Evolutionary conservation across 53 echinoderm and acorn worm genomes (phyloP), one percentile per base, ranked within the genome.

Genomic region (Luidia sarsii): DNA sequence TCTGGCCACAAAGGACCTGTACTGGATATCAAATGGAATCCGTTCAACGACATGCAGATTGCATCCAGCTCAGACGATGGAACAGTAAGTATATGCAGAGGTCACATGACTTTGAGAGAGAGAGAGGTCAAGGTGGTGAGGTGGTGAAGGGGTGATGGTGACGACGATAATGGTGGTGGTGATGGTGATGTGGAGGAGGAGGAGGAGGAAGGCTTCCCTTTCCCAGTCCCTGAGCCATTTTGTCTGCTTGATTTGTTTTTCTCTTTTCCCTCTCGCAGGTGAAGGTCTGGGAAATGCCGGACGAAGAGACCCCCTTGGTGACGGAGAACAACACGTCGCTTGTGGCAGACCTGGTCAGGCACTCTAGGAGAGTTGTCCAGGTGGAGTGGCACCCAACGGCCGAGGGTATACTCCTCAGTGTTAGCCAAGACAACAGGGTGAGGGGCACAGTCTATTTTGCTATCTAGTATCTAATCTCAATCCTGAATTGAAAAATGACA

Each of bases 381-480:
- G 72, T 97, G 14, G 94, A 97, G 39, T 97, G 99, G 99, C 99
- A 97, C 57, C 99, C 99, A 29, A 94, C 99, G 1, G 99, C 99
- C 20, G 69, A 65, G 35, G 89, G 86, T 67, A 91, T 97, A 75
- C 80, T 97, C 32, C 93, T 91, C 38, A 94, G 93, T 63, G 91
- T 77, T 35, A 91, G 89, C 15, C 91, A 83, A 70, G 99, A 97
- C 81, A 80, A 70, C 57, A 61, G 68, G 91, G 99, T 97, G 87
- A 39, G 28, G 15, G 28, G 27, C 27, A 8, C 45, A n/a, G n/a
- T n/a, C n/a, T n/a, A 11, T 11, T 48, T 48, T 20, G 1, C 4
- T 15, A 1, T 3, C 20, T 5, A 10, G 11, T 36, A 32, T 33
- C 33, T 65, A 13, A 13, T 33, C 34, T 36, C 27, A 8, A 11